Percentiles rank a stretch among this genome's conserved stretches.
phyloP scores from a whole-genome alignment of 2,888 invertebrate species.

The Netelia virgata region DNA sequence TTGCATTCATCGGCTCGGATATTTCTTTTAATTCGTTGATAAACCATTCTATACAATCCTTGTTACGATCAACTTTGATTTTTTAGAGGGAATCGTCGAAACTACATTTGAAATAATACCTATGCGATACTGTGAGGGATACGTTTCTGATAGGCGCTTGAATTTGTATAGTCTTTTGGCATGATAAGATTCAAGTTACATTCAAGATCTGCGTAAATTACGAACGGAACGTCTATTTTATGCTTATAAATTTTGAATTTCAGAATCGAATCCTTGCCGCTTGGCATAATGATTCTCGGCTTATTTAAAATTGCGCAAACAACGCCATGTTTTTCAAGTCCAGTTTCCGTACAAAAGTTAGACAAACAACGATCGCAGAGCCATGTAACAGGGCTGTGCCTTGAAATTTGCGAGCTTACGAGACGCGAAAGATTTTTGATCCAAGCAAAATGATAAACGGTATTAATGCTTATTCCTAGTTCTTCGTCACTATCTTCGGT shows the following conservation, averaged over 20 bases:
- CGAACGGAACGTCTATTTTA: slow-evolving; percentile 37
- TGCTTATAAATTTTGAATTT: slow-evolving; percentile 39
- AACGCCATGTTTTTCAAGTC: slow-evolving; percentile 19
- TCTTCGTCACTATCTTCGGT: not conserved
- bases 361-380: slow-evolving; percentile 25
- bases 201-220: slow-evolving; percentile 40
- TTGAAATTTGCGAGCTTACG: slow-evolving; percentile 8
- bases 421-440: slow-evolving; percentile 33
- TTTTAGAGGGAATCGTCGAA: slow-evolving; percentile 1
- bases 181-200: slow-evolving; percentile 13
- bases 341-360: not conserved
- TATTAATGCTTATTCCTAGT: too few species aligned
- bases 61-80: not conserved
- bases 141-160: not conserved
- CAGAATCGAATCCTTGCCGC: not conserved
- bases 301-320: slow-evolving; percentile 26
- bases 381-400: not conserved
- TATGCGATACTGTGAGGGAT: slow-evolving; percentile 26
- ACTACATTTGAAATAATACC: slow-evolving; percentile 21
- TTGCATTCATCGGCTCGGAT: not conserved
- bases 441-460: slow-evolving; percentile 35
- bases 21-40: slow-evolving; percentile 16
- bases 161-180: not conserved
- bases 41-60: slow-evolving; percentile 27
- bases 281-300: slow-evolving; percentile 17